Evolutionary conservation across 2,797 vertebrate genomes (phyloP), one percentile per base, ranked within the genome.

Genomic region (Smutsia temminckii): DNA sequence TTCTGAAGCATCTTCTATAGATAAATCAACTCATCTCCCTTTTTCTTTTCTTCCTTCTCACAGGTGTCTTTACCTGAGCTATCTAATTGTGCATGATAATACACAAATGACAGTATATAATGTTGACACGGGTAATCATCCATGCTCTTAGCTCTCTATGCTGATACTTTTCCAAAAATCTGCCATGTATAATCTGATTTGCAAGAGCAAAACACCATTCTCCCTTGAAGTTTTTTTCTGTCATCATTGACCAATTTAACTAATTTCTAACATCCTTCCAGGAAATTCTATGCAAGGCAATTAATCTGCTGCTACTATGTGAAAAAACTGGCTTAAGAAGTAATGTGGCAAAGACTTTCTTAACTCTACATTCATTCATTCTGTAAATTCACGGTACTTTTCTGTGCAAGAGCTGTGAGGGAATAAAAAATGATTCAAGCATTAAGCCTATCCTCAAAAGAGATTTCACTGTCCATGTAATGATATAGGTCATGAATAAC

Each of bases 191-290:
- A 63, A 4, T 74, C 42, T 25, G 25, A 49, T 55, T 37, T 29
- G 9, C 27, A 37, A 66, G 57, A 78, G 37, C 71, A 53, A 72
- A 78, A 8, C 40, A 4, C 55, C 7, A 1, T 57, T 37, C 51
- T 74, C 53, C 29, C 42, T 34, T 37, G 29, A 71, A 40, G 29
- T 57, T 93, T 63, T 14, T 18, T 55, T 51, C 20, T 66, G 32
- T 83, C 23, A 25, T 77, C 34, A 9, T 69, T 12, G 68, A 64
- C 78, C 29, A n/a, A 0, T 40, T n/a, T 83, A 61, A 88, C 53
- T 86, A n/a, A 23, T 77, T 91, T 86, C 46, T 93, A n/a, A 49
- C 46, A 63, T 51, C 78, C 64, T 90, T 88, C 49, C 8, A 66
- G 66, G 79, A 85, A 92, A 94, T 42, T 64, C 88, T 79, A 0